Evolutionary conservation across 1,140 invertebrate species (phyloP), one percentile per base, ranked within the genome.

Genomic region (Drosophila pallidifrons): DNA sequence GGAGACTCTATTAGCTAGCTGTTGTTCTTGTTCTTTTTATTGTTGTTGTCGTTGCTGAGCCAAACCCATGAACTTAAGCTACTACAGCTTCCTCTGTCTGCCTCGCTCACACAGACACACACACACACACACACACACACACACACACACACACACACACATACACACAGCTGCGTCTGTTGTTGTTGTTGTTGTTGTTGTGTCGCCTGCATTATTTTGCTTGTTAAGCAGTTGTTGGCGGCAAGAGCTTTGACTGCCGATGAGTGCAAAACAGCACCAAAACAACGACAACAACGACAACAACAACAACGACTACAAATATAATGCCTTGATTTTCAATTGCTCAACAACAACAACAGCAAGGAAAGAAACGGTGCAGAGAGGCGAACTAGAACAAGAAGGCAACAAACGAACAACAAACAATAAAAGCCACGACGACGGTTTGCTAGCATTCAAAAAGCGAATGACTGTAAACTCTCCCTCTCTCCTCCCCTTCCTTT

Each of bases 251-350:
- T 79, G 82, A 86, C 82, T 82, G 73, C 49, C 83, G 59, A 72
- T 64, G 83, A 72, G 73, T 72, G 73, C 59, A 81, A 71, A 79
- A 81, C 76, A 81, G 77, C 58, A 67, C 77, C 51, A 67, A 70
- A 65, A 47, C 58, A 75, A 15, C 32, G 51, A 51, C 49, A 72
- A 55, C 60, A 81, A 11, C 30, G 51, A 47, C 58, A 75, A 15
- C 32, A 55, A 51, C 49, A 72, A 55, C 60, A 81, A 11, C 30
- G 51, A 45, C 55, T 46, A 65, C 75, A 64, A 57, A 68, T 7
- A 77, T 69, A 80, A 82, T 88, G 80, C 77, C 83, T 83, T 88
- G 80, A 87, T 80, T 87, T 88, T 88, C 82, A 88, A 87, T 82
- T 82, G 82, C 35, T 54, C 63, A 80, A 25, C 32, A 55, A 46